Base-by-base conservation (phyloP, 2,113 vertebrate genomes). In the Cyanoderma ruficeps region DNA sequence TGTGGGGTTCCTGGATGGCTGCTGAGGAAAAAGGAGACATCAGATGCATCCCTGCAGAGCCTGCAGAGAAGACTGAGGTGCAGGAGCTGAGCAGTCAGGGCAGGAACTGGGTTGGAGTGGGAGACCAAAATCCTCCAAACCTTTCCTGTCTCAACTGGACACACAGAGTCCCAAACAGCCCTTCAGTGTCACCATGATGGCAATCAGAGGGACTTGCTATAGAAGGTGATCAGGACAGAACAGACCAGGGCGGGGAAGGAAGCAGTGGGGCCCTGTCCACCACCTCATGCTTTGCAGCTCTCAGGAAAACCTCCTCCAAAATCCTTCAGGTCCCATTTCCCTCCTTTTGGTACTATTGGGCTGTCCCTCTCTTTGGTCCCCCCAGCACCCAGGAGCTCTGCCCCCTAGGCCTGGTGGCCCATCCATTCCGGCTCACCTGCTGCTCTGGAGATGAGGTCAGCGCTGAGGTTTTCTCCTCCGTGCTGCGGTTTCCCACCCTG, bases 361-460 rank as follows among this genome's bases (percentile, higher is more conserved):
- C 7, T 71, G 30, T 88, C 59, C 57, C 39, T 74, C 47, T 55
- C 20, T 24, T 65, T 76, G 27, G 22, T 23, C 31, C n/a, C 75
- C 44, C 61, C 69, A 63, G 47, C 30, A 72, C 28, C 18, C 63
- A 70, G 42, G 24, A 53, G 28, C 27, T 65, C 11, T 1, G 25
- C 11, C 24, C 8, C 7, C 31, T 1, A 14, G 17, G 16, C 14
- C 1, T 14, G 31, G 3, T 71, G n/a, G 15, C 60, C 17, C 55
- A 39, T n/a, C 59, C 63, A 3, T 35, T 60, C 13, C 57, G 56
- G 41, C 88, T 92, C 80, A 97, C 97, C 97, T 96, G 95, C 46
- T 89, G 68, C 19, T 84, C 82, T 6, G 10, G 24, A 44, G 94
- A 11, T 5, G n/a, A 65, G 46, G 68, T 67, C 61, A 71, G 53